Evolutionary conservation across 2,888 invertebrate genomes (phyloP), one percentile per base, ranked within the genome.

Genomic region (Ichneumon xanthorius): DNA sequence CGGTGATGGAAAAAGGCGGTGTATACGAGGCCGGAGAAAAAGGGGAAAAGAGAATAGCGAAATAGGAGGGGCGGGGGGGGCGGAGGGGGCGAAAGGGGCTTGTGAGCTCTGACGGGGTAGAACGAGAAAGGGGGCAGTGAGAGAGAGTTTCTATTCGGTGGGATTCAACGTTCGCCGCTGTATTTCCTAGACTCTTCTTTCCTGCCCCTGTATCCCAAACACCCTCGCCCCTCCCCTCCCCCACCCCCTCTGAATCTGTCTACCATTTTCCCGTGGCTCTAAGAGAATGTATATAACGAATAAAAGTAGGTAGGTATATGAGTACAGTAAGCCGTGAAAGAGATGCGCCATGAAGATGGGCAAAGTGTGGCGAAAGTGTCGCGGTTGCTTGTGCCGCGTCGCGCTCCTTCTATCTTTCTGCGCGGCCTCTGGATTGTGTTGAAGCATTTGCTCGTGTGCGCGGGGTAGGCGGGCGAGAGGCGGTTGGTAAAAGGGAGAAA

Each of bases 251-350:
- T 55, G 48, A 33, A 61, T 30, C 45, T 70, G 40, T 71, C 37
- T 40, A 68, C 65, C 65, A 72, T 82, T 82, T 75, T 67, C 71
- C 63, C 30, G 67, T 14, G 73, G 37, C 37, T 71, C 65, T 65
- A 72, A 50, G 71, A 82, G 82, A 82, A 85, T 85, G 82, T 85
- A 65, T 85, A 19, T 63, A 85, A 82, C 79, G 82, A 85, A 82
- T 80, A 76, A 82, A 82, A 76, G 82, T 82, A 76, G 67, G 71
- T 76, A n/a, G 68, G 67, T 78, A 80, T 84, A 81, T 72, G 70
- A 82, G 79, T 76, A 58, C 48, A 16, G 79, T 82, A 67, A 85
- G 85, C 75, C 82, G 79, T 82, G 85, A 50, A 79, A 75, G 72
- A 82, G 75, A 82, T 71, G 76, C 65, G 33, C 75, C 53, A 67